phyloP scores from a whole-genome alignment of 2,888 invertebrate genomes.

The Drosophila percnosoma region DNA sequence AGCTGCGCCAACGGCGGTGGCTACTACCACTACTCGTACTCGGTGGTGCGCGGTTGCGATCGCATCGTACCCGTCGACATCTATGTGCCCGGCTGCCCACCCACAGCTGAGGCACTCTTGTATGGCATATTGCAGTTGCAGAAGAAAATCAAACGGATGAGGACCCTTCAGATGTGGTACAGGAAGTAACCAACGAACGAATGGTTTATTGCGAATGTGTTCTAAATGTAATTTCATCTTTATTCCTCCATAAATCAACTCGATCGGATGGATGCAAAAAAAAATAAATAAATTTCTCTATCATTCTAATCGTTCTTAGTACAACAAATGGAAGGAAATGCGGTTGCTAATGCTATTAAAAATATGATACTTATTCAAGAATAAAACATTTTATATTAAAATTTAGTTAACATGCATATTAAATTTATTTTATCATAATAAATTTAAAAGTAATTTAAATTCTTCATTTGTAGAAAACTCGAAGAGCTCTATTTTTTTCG shows the following conservation, averaged over 20 bases:
- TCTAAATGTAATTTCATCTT: background rate
- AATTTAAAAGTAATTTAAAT: background rate
- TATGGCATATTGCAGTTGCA: conserved; percentile 98
- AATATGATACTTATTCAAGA: too few relatives aligned
- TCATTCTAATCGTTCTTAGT: background rate
- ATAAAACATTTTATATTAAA: background rate
- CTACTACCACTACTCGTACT: conserved; percentile 99
- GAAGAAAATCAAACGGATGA: conserved; percentile 98
- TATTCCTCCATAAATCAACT: background rate
- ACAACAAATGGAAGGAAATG: too few relatives aligned
- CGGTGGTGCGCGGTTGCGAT: conserved; percentile 99
- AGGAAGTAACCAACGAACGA: conserved; percentile 86
- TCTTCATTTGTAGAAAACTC: background rate
- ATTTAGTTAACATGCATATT: background rate
- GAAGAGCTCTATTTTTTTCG: background rate
- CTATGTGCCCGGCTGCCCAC: conserved; percentile 99
- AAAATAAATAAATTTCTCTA: background rate
- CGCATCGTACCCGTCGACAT: conserved; percentile 99
- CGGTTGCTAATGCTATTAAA: too few relatives aligned
- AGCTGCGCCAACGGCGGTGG: conserved; percentile 99
- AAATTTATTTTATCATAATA: background rate
- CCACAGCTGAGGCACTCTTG: conserved; percentile 98
- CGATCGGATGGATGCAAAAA: background rate
- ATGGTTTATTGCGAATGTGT: background rate
- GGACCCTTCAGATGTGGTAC: conserved; percentile 96